Evolutionary conservation across 2,888 invertebrate genomes (phyloP), one percentile per base, ranked within the genome.

Genomic region (Phortica okadai): DNA sequence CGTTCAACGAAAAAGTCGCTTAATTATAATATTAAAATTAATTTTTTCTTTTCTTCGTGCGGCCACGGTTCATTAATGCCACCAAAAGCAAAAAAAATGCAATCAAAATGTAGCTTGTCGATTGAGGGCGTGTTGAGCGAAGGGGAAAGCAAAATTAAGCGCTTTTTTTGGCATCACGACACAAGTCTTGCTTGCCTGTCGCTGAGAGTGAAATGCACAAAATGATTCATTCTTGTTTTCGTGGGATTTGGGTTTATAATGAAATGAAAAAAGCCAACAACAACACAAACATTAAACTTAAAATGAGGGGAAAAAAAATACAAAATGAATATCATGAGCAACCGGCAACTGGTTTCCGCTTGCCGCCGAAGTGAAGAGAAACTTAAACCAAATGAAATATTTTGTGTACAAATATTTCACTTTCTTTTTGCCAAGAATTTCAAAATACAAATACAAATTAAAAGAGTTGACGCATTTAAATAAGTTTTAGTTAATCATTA

Each of bases 391-490:
- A 73, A 74, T 45, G 73, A 62, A 73, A 75, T 76, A 64, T 74
- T 33, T 66, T 74, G n/a, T 62, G 62, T 21, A 14, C 67, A 11
- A 25, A 62, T 80, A 78, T 87, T 85, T 85, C 85, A 85, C 85
- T 85, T 85, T 85, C 85, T 88, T 86, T 85, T 85, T 80, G 84
- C 78, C 82, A 82, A 85, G 85, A 88, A 85, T 82, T 33, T 66
- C 41, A 69, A 45, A n/a, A 44, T 21, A 44, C n/a, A 69, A 4
- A 44, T 21, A 69, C 1, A 44, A 54, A 21, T 50, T 54, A 70
- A 54, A 50, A 50, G 14, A 50, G 14, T 50, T 50, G 6, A 50
- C 10, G 50, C 50, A 50, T 50, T 50, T 50, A 11, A 50, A 50
- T 5, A 2, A 8, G 50, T 50, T 50, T 50, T n/a, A 59, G 41